Percentiles rank a stretch among this genome's conserved stretches.
Evolutionary conservation across 2,888 invertebrate species (phyloP).

Genomic region (Chirona hameri): DNA sequence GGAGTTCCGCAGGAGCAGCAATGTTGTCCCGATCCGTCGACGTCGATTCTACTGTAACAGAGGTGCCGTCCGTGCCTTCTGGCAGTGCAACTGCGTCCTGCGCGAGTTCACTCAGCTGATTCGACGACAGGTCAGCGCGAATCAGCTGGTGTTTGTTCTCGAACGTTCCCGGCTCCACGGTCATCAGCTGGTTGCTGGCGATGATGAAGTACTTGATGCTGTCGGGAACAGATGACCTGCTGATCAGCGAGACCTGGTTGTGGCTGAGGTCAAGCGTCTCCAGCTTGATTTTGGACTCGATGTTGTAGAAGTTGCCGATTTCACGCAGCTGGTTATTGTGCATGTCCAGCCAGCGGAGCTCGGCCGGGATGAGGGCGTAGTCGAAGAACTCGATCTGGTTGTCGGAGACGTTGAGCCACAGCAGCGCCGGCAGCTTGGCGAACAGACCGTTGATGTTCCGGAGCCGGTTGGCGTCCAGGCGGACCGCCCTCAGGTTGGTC

Average conservation of each 20-base stretch:
- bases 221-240: slow-evolving; percentile 70
- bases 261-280: slow-evolving; percentile 87
- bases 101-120: slow-evolving; percentile 85
- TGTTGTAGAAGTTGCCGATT: slow-evolving; percentile 55
- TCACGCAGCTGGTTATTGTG: slow-evolving; percentile 80
- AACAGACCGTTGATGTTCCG: slow-evolving; percentile 79
- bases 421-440: slow-evolving; percentile 71
- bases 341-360: slow-evolving; percentile 82
- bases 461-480: slow-evolving; percentile 79
- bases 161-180: slow-evolving; percentile 84
- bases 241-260: slow-evolving; percentile 65
- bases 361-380: slow-evolving; percentile 75
- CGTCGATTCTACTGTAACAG: neutral
- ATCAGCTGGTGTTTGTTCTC: slow-evolving; percentile 83
- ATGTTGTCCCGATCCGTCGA: slow-evolving; percentile 44
- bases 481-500: slow-evolving; percentile 74
- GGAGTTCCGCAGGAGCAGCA: slow-evolving; percentile 73
- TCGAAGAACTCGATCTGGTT: slow-evolving; percentile 86
- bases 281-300: slow-evolving; percentile 61
- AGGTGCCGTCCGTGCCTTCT: too few species aligned
- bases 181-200: slow-evolving; percentile 46
- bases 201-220: slow-evolving; percentile 79
- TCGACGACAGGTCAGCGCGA: slow-evolving; percentile 86
- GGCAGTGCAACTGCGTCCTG: slow-evolving; percentile 76
- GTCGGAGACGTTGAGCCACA: slow-evolving; percentile 88